Base-by-base conservation (phyloP, 2,888 invertebrate genomes). In the Xiphydria camelus region DNA sequence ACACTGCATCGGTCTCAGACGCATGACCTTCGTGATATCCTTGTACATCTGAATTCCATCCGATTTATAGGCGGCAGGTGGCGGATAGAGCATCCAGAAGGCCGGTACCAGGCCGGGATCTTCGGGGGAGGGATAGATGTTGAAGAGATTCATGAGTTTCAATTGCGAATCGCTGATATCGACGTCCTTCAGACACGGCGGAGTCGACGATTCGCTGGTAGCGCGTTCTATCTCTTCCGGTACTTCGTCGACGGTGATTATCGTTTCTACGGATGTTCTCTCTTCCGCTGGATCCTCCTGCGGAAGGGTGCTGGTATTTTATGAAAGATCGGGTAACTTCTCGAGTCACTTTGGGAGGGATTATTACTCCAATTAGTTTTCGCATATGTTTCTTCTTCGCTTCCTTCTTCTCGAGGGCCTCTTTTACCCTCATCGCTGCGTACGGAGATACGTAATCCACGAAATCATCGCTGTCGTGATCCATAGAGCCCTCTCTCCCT, bases 81-180 rank as follows among this genome's bases (percentile, higher is more conserved):
- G 32, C 1, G 62, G 59, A 20, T 55, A 42, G 2, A 62, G 14
- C 4, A 50, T 51, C 68, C 65, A 68, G 31, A 69, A 66, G 3
- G 64, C 66, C 3, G 52, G 47, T 7, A 49, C 34, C 4, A 64
- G 23, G 4, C 66, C 68, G 14, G 69, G 66, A 44, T 70, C 68
- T 4, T 65, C 55, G 2, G 65, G 64, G 0, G 64, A 20, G 0
- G 63, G 58, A 47, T 55, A 66, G 20, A 40, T 31, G 6, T 56
- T 58, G 17, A 50, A 53, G 3, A 66, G 47, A 49, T 66, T 58
- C 9, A 47, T 38, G 4, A 66, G 42, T 41, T 64, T 62, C 4
- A 66, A 37, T 35, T 62, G 51, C 2, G 68, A 66, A 40, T 71
- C 66, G 26, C 64, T 68, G 29, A 63, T 58, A 4, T 60, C 62